phyloP scores from a whole-genome alignment of 2,113 vertebrate genomes.

The Macroglossus sobrinus region DNA sequence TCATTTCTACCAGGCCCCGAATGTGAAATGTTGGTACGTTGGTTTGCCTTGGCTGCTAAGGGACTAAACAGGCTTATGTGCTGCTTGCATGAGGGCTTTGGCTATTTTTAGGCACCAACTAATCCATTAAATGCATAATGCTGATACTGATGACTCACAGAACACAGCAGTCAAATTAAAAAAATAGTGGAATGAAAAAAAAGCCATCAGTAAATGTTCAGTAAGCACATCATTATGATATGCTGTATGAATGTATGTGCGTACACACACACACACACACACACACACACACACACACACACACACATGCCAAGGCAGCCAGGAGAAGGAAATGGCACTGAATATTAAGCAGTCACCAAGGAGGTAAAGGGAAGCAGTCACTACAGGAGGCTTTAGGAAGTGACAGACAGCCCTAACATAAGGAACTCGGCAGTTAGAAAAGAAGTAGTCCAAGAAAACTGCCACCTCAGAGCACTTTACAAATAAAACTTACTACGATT shows the following conservation, averaged over 20 bases:
- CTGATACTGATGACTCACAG: slow-evolving; percentile 44
- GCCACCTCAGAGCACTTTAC: background rate
- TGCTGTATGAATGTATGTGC: rapidly evolving
- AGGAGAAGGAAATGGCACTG: background rate
- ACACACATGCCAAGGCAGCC: background rate
- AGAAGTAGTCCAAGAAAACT: background rate
- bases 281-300: rapidly evolving
- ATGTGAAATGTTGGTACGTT: background rate
- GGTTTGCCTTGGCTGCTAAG: background rate
- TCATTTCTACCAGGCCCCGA: background rate
- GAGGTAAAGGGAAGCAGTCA: background rate
- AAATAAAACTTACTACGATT: background rate
- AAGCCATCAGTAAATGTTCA: background rate
- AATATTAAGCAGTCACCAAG: background rate
- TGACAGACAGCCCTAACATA: background rate
- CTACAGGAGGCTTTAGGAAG: background rate
- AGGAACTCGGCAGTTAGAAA: background rate
- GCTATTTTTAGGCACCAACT: slow-evolving; percentile 64
- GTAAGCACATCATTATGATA: background rate
- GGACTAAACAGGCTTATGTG: background rate
- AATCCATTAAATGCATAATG: slow-evolving; percentile 51
- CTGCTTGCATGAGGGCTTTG: background rate
- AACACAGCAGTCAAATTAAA: slow-evolving; percentile 23
- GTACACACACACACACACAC: rapidly evolving
- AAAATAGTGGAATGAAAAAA: slow-evolving; percentile 30